Percentiles rank a stretch among this genome's conserved stretches.
These are phyloP conservation scores for Aplidium turbinatum DNA, from an alignment of 23 tunicate species.

Conservation along the genomic window DNA sequence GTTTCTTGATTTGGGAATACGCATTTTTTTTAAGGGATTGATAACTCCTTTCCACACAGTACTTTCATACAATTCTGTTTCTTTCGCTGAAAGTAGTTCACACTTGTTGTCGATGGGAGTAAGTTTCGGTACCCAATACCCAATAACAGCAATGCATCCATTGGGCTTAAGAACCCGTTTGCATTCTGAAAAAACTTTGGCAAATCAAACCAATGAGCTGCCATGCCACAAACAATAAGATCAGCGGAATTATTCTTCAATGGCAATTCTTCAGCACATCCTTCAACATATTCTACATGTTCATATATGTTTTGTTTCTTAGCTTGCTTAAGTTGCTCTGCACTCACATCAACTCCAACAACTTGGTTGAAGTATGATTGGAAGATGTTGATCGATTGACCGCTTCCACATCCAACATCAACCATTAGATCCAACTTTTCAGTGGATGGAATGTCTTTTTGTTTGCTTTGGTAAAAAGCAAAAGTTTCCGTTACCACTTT, in stretches of 20 bases:
- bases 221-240: conserved; percentile 41
- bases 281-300: conserved; percentile 28
- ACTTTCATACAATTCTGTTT: no score
- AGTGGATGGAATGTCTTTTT: background rate
- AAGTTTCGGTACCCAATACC: conserved; percentile 21
- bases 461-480: background rate
- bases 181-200: conserved; percentile 39
- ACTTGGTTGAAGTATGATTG: conserved; percentile 22
- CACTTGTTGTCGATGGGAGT: no score
- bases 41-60: no score
- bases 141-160: conserved; percentile 41
- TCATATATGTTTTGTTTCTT: conserved; percentile 7
- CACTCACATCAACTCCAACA: conserved; percentile 35
- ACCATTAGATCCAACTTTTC: conserved; percentile 16
- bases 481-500: background rate
- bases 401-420: conserved; percentile 64
- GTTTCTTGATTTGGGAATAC: no score
- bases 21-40: no score
- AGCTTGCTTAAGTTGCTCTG: conserved; percentile 38
- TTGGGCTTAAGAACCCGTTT: conserved; percentile 44
- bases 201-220: conserved; percentile 57
- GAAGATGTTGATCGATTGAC: conserved; percentile 35
- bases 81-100: no score
- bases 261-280: conserved; percentile 34
- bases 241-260: conserved; percentile 43